Percentiles rank a stretch among this genome's conserved stretches.
Conservation (phyloP, 2,888 invertebrate species). For the Himalopsyche kuldschensis region DNA sequence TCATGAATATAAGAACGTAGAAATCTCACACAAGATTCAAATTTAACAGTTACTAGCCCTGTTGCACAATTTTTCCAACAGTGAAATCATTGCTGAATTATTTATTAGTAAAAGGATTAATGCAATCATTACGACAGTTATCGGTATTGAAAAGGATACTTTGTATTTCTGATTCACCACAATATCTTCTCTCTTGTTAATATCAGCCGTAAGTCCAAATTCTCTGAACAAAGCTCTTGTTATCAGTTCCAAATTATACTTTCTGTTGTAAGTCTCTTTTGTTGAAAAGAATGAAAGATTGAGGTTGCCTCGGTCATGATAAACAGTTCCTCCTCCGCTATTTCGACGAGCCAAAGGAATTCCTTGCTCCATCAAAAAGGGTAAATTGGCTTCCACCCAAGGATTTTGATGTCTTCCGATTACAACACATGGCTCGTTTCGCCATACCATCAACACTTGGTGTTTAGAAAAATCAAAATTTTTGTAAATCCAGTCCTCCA, state of each 20-base stretch:
- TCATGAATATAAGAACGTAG: too few relatives aligned
- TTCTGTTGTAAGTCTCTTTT: constrained; percentile 79
- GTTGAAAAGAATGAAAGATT: constrained; percentile 92
- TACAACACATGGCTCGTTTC: constrained; percentile 92
- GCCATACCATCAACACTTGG: constrained; percentile 88
- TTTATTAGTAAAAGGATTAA: not conserved
- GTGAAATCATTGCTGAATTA: too few relatives aligned
- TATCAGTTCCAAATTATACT: constrained; percentile 85
- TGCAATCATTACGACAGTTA: not conserved
- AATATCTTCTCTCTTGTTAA: constrained; percentile 86
- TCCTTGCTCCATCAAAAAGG: constrained; percentile 64
- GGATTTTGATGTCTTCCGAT: constrained; percentile 97
- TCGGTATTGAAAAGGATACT: constrained; percentile 58
- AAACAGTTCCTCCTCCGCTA: constrained; percentile 96
- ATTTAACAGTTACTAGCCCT: too few relatives aligned
- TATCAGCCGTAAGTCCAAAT: constrained; percentile 75
- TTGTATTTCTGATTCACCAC: constrained; percentile 75
- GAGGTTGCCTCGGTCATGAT: constrained; percentile 91
- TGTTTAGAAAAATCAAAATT: constrained; percentile 82
- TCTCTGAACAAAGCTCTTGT: constrained; percentile 78
- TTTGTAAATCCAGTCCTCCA: constrained; percentile 95
- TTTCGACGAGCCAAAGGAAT: constrained; percentile 84
- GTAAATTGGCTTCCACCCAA: constrained; percentile 87
- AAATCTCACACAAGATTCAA: too few relatives aligned
- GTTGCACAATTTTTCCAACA: too few relatives aligned